These are phyloP conservation scores for Leptatherina wallacei DNA, from an alignment of 2,797 vertebrate genomes.

Conservation along the genomic window DNA sequence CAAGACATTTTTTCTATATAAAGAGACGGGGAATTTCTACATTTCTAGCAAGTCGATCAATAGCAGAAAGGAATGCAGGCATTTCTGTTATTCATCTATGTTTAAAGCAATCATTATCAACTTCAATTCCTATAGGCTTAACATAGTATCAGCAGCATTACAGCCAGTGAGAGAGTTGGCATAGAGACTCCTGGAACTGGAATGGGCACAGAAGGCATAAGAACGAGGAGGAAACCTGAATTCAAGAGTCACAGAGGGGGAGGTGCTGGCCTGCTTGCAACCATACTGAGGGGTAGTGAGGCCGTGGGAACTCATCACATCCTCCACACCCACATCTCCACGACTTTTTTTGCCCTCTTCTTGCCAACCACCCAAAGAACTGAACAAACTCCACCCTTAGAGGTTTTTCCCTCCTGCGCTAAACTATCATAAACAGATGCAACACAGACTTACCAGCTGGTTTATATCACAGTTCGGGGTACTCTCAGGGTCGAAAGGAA, in stretches of 20 bases:
- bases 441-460: constrained; percentile 76
- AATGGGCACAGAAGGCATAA: constrained; percentile 81
- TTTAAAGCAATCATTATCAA: constrained; percentile 89
- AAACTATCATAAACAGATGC: constrained; percentile 79
- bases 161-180: constrained; percentile 87
- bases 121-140: constrained; percentile 89
- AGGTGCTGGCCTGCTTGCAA: constrained; percentile 87
- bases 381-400: constrained; percentile 85
- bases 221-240: constrained; percentile 64
- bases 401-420: constrained; percentile 76
- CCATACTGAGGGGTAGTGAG: constrained; percentile 80
- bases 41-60: constrained; percentile 56
- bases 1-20: constrained; percentile 1
- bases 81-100: constrained; percentile 88
- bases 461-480: constrained; percentile 74
- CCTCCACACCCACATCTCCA: constrained; percentile 74
- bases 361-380: constrained; percentile 85
- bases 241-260: constrained; percentile 83
- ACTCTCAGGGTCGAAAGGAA: constrained; percentile 84
- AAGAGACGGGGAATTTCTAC: constrained; percentile 51
- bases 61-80: constrained; percentile 55
- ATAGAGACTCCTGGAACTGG: constrained; percentile 90
- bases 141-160: constrained; percentile 84
- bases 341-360: constrained; percentile 75
- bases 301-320: constrained; percentile 83